A percentile compares a stretch with the other conserved stretches of the same genome.
phyloP scores from a whole-genome alignment of 1,140 invertebrate species.

The Ostrea edulis region DNA sequence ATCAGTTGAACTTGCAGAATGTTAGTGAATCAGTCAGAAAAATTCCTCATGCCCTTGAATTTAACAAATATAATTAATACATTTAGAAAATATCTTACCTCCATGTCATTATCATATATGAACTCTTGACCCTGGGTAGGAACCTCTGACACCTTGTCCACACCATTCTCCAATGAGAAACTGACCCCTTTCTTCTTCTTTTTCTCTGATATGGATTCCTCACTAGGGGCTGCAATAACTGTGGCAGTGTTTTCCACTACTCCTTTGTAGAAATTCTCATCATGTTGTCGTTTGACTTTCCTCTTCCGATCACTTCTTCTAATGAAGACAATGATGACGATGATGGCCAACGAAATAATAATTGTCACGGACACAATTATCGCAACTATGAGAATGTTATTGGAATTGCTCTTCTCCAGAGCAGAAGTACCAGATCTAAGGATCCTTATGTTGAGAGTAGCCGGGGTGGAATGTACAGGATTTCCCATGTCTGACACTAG shows the following conservation, averaged over 20 bases:
- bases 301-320: slow-evolving; percentile 61
- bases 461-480: slow-evolving; percentile 74
- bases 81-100: slow-evolving; percentile 45
- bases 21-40: too few species aligned
- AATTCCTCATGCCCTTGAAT: background rate
- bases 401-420: background rate
- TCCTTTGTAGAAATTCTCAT: slow-evolving; percentile 40
- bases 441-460: slow-evolving; percentile 60
- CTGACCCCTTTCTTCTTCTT: slow-evolving; percentile 73
- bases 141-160: slow-evolving; percentile 50
- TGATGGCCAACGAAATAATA: slow-evolving; percentile 61
- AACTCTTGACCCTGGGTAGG: slow-evolving; percentile 44
- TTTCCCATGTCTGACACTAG: slow-evolving; percentile 64
- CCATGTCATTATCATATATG: slow-evolving; percentile 49
- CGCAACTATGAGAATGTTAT: slow-evolving; percentile 67
- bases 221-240: slow-evolving; percentile 53
- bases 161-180: slow-evolving; percentile 68
- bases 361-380: slow-evolving; percentile 67
- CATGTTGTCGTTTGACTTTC: slow-evolving; percentile 39
- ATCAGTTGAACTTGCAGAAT: background rate
- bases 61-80: background rate
- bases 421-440: slow-evolving; percentile 22
- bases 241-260: slow-evolving; percentile 44
- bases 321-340: slow-evolving; percentile 66
- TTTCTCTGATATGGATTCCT: slow-evolving; percentile 58